phyloP scores from a whole-genome alignment of 2,113 vertebrate genomes.

The Triplophysa dalaica region DNA sequence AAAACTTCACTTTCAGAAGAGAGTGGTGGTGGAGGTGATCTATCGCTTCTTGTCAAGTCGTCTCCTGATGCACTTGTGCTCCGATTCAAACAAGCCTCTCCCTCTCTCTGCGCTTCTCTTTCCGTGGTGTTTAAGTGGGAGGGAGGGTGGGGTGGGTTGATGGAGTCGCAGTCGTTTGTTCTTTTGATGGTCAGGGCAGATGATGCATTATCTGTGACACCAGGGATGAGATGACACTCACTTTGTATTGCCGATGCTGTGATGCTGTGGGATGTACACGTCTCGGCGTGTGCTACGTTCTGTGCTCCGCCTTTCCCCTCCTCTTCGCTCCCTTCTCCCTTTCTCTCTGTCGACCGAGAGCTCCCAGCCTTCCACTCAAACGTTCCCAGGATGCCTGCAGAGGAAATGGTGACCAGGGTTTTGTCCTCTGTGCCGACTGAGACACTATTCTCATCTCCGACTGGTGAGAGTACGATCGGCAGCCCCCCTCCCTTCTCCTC shows the following conservation, averaged over 20 bases:
- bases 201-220: constrained; percentile 54
- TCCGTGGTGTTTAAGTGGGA: constrained; percentile 53
- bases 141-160: constrained; percentile 51
- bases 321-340: constrained; percentile 49
- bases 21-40: constrained; percentile 41
- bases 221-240: constrained; percentile 55
- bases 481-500: constrained; percentile 60
- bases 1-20: constrained; percentile 21
- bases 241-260: constrained; percentile 68
- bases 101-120: constrained; percentile 43
- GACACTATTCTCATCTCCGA: constrained; percentile 59
- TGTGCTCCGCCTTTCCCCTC: constrained; percentile 61
- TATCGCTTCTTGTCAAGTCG: constrained; percentile 35
- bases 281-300: constrained; percentile 62
- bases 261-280: constrained; percentile 64
- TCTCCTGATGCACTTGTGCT: constrained; percentile 55
- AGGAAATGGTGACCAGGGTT: constrained; percentile 44
- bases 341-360: constrained; percentile 59
- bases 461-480: constrained; percentile 44
- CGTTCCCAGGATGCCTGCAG: constrained; percentile 56
- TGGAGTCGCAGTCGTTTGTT: constrained; percentile 54
- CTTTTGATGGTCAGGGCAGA: constrained; percentile 48
- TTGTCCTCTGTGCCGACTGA: constrained; percentile 52
- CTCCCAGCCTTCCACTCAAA: constrained; percentile 62
- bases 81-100: constrained; percentile 37